Percentiles rank a stretch among this genome's conserved stretches.
phyloP scores from a whole-genome alignment of 2,888 invertebrate species.

The Mythimna albipuncta region DNA sequence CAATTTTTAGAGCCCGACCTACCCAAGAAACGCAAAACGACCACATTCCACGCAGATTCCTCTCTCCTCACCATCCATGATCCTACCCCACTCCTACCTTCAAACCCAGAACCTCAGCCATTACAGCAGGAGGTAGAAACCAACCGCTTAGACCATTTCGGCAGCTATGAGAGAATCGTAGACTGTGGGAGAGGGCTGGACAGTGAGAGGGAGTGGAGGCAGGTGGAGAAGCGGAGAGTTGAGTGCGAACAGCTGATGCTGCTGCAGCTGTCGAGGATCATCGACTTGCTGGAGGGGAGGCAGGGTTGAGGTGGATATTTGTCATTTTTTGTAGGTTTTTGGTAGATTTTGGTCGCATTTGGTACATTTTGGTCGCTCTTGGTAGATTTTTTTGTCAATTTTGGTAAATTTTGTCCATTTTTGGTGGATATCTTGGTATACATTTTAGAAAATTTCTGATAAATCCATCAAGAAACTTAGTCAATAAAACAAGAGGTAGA shows the following conservation, averaged over 20 bases:
- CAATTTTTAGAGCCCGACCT: constrained; percentile 68
- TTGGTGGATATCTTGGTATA: too few species aligned
- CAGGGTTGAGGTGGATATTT: constrained; percentile 69
- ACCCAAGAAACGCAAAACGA: constrained; percentile 74
- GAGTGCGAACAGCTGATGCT: constrained; percentile 75
- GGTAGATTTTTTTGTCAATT: too few species aligned
- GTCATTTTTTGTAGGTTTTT: too few species aligned
- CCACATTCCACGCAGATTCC: constrained; percentile 75
- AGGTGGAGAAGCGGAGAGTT: constrained; percentile 61
- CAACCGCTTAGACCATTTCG: constrained; percentile 30
- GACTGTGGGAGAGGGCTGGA: constrained; percentile 64
- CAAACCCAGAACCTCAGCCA: constrained; percentile 28
- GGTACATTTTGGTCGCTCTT: too few species aligned
- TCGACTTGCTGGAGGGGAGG: constrained; percentile 78
- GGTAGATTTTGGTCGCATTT: too few species aligned
- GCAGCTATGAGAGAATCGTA: constrained; percentile 51
- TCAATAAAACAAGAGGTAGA: too few species aligned
- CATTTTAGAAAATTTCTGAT: too few species aligned
- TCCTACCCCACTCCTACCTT: constrained; percentile 46
- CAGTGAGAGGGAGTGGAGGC: constrained; percentile 57
- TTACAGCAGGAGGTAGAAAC: constrained; percentile 51
- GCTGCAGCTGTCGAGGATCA: constrained; percentile 77
- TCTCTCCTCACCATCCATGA: constrained; percentile 76
- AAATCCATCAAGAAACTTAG: too few species aligned
- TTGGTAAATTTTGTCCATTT: too few species aligned